Conservation (phyloP, 2,888 invertebrate genomes). For the Plebejus anna region DNA sequence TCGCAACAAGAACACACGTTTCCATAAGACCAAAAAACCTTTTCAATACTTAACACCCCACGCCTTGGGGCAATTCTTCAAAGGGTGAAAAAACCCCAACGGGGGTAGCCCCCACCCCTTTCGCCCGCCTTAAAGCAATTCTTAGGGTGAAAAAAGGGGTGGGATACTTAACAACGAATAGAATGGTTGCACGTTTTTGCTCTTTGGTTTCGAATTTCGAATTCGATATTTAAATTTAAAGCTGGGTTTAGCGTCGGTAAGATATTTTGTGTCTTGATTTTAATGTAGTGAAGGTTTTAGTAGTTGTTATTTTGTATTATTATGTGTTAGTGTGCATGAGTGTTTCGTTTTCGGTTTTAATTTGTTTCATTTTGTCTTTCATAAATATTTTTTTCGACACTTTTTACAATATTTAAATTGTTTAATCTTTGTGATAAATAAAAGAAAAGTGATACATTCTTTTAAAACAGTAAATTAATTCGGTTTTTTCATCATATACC, state of each 20-base stretch:
- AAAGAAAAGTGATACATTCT: no score
- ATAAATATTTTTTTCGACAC: not conserved
- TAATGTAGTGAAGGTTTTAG: not conserved
- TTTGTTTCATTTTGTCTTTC: not conserved
- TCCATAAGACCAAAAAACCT: constrained; percentile 60
- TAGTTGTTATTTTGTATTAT: constrained; percentile 1
- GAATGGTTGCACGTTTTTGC: constrained; percentile 59
- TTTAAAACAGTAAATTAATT: no score
- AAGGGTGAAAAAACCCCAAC: constrained; percentile 75
- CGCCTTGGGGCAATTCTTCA: constrained; percentile 78
- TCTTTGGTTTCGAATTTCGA: constrained; percentile 39
- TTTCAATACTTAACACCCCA: constrained; percentile 69
- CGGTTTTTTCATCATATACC: no score
- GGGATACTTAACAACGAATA: constrained; percentile 74
- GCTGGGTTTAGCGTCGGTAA: constrained; percentile 9
- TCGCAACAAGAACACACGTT: constrained; percentile 1
- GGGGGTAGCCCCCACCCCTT: constrained; percentile 46
- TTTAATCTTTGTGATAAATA: no score
- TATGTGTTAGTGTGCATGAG: not conserved
- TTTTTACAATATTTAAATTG: no score
- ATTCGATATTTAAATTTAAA: constrained; percentile 34
- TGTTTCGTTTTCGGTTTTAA: not conserved
- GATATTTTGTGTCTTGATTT: constrained; percentile 4
- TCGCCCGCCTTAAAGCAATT: constrained; percentile 73
- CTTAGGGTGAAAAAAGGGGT: constrained; percentile 78